A percentile compares a stretch with the other conserved stretches of the same genome.
phyloP scores from a whole-genome alignment of 2,113 vertebrate genomes.

The Dasyornis broadbenti region DNA sequence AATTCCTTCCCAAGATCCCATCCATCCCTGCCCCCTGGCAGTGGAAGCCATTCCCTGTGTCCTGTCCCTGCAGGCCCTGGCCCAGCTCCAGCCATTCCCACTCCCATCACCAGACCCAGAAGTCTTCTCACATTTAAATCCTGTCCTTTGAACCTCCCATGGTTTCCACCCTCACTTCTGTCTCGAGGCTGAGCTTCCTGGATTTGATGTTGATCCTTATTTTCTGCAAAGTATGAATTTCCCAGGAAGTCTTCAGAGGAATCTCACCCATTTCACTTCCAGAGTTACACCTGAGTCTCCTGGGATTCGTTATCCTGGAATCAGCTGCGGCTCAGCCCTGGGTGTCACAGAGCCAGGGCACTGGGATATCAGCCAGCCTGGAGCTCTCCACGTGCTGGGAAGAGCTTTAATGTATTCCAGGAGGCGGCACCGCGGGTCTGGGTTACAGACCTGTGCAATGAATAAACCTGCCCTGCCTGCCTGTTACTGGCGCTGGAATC shows the following conservation, averaged over 20 bases:
- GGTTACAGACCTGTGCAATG: not conserved
- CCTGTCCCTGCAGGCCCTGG: too few relatives aligned
- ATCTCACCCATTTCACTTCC: not conserved
- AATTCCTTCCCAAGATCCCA: not conserved
- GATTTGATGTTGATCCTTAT: not conserved
- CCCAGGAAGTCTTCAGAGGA: not conserved
- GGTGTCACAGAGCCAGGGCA: not conserved
- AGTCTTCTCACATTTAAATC: not conserved
- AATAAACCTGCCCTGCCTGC: slow-evolving; percentile 15
- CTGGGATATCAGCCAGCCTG: not conserved
- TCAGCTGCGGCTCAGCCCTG: not conserved
- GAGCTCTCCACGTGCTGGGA: not conserved
- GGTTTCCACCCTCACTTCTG: not conserved
- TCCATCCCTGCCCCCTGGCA: not conserved
- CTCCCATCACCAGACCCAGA: not conserved
- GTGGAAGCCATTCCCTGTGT: not conserved
- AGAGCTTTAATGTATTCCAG: not conserved
- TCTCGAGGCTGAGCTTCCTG: not conserved
- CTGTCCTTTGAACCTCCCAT: not conserved
- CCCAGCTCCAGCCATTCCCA: not conserved
- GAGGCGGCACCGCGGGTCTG: too few relatives aligned
- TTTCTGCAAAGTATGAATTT: not conserved
- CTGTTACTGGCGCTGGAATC: not conserved
- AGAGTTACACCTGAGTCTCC: not conserved
- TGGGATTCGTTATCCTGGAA: not conserved